phyloP scores from a whole-genome alignment of 2,113 vertebrate genomes.

The Lepisosteus oculatus region DNA sequence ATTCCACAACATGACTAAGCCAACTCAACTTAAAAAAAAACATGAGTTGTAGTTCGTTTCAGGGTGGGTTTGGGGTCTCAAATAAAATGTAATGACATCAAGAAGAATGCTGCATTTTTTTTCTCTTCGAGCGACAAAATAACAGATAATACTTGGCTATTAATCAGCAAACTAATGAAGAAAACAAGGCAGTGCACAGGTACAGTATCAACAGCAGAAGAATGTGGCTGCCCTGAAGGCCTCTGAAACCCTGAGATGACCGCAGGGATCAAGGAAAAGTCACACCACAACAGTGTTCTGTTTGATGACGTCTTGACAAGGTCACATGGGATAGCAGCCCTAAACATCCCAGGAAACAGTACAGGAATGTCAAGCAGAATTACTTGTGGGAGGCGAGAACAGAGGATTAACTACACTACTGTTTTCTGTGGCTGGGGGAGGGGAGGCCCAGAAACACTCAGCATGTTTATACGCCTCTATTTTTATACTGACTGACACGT shows the following conservation, averaged over 20 bases:
- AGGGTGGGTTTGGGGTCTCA: too few relatives aligned
- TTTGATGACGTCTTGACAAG: not conserved
- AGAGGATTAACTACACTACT: not conserved
- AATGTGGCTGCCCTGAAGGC: not conserved
- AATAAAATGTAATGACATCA: too few relatives aligned
- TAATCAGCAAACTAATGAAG: too few relatives aligned
- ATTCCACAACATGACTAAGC: too few relatives aligned
- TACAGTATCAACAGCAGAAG: not conserved
- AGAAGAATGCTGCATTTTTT: too few relatives aligned
- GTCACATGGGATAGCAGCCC: not conserved
- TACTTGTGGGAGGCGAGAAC: not conserved
- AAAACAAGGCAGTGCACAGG: too few relatives aligned
- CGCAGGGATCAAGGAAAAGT: not conserved
- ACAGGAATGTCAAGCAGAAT: not conserved
- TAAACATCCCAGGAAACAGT: not conserved
- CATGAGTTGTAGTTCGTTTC: too few relatives aligned
- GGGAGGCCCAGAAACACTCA: not conserved
- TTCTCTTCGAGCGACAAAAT: too few relatives aligned
- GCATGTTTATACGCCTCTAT: too few relatives aligned
- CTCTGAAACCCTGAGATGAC: not conserved
- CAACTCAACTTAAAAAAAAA: too few relatives aligned
- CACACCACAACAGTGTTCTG: not conserved
- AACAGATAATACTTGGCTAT: too few relatives aligned
- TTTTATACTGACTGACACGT: too few relatives aligned
- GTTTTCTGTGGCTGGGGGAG: not conserved